Evolutionary conservation across 2,797 vertebrate genomes (phyloP), one percentile per base, ranked within the genome.

Genomic region (Fistularia commersonii): DNA sequence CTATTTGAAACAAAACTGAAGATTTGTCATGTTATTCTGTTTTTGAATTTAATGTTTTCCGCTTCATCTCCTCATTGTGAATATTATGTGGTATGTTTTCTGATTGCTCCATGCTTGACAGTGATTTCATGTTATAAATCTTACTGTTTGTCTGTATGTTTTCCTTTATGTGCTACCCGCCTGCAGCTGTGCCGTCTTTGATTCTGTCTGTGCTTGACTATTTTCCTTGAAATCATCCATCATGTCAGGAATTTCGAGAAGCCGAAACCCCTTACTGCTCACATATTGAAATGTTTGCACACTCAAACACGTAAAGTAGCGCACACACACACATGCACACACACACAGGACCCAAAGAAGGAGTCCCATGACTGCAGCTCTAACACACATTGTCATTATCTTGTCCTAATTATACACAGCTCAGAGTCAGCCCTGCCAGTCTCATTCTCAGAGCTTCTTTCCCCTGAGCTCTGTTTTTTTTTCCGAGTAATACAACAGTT

Each of bases 291-390:
- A 40, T 65, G 23, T 65, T 48, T 48, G 32, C 45, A 37, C 57
- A 57, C 32, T 23, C 2, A 23, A 23, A 23, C 4, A 41, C 6
- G 35, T 36, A 36, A 36, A 36, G 35, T 10, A 36, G 35, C 7
- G 9, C 6, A 10, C 40, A 38, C 34, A 42, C 34, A 8, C 46
- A 13, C 49, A 37, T 8, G 34, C 11, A 11, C 42, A 45, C 42
- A 48, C 50, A 41, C 34, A 23, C 48, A 39, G 56, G 42, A 51
- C 31, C 13, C 48, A 34, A 8, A 0, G 8, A 58, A 62, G 41
- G 32, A n/a, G 69, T 77, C 73, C 66, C 75, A 79, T 79, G 76
- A 77, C 69, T 80, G 62, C 61, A 72, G 60, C 60, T 50, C 51
- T 62, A 54, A 70, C 77, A 73, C 67, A 74, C 72, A 42, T 51